Evolutionary conservation across 2,113 vertebrate species (phyloP).

Genomic region (Oenanthe oenanthe): DNA sequence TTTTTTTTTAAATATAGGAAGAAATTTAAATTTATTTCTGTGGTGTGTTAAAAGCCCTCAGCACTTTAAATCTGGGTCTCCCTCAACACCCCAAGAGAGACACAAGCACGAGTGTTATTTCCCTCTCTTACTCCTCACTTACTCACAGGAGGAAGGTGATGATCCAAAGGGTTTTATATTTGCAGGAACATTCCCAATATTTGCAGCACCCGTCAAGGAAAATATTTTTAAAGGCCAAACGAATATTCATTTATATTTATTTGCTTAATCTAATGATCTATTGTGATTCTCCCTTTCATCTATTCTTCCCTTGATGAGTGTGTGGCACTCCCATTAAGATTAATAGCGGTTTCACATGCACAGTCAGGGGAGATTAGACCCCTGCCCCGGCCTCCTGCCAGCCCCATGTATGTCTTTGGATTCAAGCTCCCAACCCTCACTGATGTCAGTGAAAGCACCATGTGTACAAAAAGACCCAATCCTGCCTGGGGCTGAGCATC

Average conservation of each 20-base stretch:
- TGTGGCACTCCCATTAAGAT: slow-evolving; percentile 71
- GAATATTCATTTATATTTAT: slow-evolving; percentile 75
- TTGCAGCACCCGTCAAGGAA: slow-evolving; percentile 60
- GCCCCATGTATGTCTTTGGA: slow-evolving; percentile 70
- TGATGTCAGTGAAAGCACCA: slow-evolving; percentile 63
- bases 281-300: slow-evolving; percentile 75
- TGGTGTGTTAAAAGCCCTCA: slow-evolving; percentile 27
- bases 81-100: slow-evolving; percentile 11
- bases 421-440: slow-evolving; percentile 61
- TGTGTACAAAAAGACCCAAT: slow-evolving; percentile 65
- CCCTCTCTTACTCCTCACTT: slow-evolving; percentile 21
- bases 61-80: neutral
- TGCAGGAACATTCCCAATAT: slow-evolving; percentile 68
- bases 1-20: neutral
- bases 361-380: slow-evolving; percentile 72
- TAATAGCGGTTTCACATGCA: slow-evolving; percentile 71
- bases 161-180: slow-evolving; percentile 21
- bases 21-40: slow-evolving; percentile 63
- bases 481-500: slow-evolving; percentile 39
- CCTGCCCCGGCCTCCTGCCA: slow-evolving; percentile 70
- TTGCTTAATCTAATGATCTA: slow-evolving; percentile 76
- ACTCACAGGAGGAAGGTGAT: slow-evolving; percentile 59
- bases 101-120: slow-evolving; percentile 18
- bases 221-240: slow-evolving; percentile 79
- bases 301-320: slow-evolving; percentile 65